Conservation (phyloP, 2,113 vertebrate species). For the Octodon degus region DNA sequence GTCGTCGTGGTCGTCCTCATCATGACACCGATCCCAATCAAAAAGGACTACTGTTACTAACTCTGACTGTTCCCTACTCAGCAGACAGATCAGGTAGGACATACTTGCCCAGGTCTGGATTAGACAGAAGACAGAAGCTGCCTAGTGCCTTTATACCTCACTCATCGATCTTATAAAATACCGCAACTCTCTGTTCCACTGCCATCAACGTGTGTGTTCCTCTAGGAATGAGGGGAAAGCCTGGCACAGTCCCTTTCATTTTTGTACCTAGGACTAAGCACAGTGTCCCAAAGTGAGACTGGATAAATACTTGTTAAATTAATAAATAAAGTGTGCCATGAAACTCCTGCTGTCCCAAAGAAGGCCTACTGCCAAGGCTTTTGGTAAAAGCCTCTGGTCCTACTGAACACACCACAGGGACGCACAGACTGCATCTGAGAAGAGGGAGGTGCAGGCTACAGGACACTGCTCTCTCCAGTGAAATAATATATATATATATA, state of each 20-base stretch:
- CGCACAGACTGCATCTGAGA: background rate
- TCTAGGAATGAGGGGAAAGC: background rate
- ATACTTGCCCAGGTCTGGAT: background rate
- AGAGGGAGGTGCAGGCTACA: background rate
- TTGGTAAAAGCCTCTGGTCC: background rate
- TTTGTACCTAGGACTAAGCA: background rate
- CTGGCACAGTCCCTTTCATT: background rate
- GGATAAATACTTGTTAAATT: background rate
- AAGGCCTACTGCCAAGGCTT: background rate
- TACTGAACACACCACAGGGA: background rate
- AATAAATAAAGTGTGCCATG: slow-evolving; percentile 1
- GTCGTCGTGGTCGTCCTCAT: background rate
- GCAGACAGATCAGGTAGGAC: background rate
- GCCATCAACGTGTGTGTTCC: background rate
- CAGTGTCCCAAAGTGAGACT: background rate
- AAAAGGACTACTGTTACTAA: background rate
- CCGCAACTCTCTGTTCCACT: background rate
- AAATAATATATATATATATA: too few relatives aligned
- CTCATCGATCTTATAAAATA: background rate
- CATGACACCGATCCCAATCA: background rate
- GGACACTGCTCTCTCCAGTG: background rate
- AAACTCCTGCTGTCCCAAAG: background rate
- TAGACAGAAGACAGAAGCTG: background rate
- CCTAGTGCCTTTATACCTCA: background rate
- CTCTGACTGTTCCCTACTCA: background rate